Evolutionary conservation across 2,797 vertebrate genomes (phyloP).

Genomic region (Limnodromus scolopaceus): DNA sequence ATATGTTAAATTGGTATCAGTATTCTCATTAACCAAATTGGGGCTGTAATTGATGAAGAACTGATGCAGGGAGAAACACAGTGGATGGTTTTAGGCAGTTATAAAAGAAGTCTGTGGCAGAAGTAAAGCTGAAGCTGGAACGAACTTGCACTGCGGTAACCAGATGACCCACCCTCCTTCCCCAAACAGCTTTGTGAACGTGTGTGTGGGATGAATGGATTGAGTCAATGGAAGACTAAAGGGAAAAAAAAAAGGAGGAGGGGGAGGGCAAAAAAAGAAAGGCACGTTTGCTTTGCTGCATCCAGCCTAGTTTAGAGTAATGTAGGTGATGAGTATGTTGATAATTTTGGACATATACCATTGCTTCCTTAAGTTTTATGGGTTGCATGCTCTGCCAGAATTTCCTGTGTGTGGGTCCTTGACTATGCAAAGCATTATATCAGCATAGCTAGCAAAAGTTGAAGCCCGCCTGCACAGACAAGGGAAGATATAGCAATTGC

Average conservation of each 20-base stretch:
- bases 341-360: not conserved
- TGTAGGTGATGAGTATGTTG: too few species aligned
- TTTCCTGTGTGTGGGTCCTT: not conserved
- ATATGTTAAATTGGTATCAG: not conserved
- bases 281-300: not conserved
- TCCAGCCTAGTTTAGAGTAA: not conserved
- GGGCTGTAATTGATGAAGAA: not conserved
- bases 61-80: not conserved
- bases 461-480: not conserved
- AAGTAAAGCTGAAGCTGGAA: not conserved
- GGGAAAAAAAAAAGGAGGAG: not conserved
- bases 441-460: not conserved
- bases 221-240: not conserved
- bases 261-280: not conserved
- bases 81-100: not conserved
- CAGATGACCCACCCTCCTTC: not conserved
- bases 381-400: not conserved
- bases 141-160: not conserved
- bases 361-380: not conserved
- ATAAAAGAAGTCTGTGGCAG: not conserved
- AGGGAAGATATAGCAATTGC: not conserved
- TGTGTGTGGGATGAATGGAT: not conserved
- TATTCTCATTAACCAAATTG: not conserved
- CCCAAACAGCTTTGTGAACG: not conserved
- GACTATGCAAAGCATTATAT: not conserved